Percentiles rank a stretch among this genome's conserved stretches.
Conservation (phyloP, 2,888 invertebrate species). For the Villa cingulata region DNA sequence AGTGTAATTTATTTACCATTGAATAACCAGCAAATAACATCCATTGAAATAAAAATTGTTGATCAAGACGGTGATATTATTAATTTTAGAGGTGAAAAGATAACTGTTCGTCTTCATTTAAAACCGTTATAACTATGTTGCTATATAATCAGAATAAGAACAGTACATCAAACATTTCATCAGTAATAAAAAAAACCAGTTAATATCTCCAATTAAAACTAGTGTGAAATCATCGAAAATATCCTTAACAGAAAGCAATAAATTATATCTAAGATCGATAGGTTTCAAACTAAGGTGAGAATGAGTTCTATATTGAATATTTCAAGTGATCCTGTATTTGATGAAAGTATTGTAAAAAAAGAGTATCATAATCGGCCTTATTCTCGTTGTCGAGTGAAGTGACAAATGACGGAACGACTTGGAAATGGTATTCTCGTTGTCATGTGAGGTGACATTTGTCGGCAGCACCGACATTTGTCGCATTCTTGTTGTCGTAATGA, state of each 20-base stretch:
- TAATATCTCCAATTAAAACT: too few species aligned
- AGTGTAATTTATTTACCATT: constrained; percentile 27
- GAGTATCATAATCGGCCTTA: too few species aligned
- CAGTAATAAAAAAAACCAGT: too few species aligned
- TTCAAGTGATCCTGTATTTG: too few species aligned
- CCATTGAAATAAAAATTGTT: constrained; percentile 20
- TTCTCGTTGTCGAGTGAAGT: too few species aligned
- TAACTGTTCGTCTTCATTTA: constrained; percentile 21
- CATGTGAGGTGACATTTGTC: too few species aligned
- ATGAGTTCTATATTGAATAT: not conserved
- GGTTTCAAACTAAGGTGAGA: not conserved
- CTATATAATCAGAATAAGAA: constrained; percentile 6
- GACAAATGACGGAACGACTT: too few species aligned
- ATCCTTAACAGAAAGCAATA: not conserved
- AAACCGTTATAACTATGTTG: constrained; percentile 12
- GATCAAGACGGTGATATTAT: constrained; percentile 23
- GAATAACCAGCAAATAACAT: constrained; percentile 17
- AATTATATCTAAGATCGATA: not conserved
- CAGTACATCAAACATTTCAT: not conserved
- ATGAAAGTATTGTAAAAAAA: too few species aligned
- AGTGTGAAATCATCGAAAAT: too few species aligned
- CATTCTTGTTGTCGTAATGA: too few species aligned
- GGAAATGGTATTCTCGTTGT: too few species aligned
- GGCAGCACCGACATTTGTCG: too few species aligned
- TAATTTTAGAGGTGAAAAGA: constrained; percentile 23